Conservation (phyloP, 2,888 invertebrate genomes). For the Drosophila paramelanica region DNA sequence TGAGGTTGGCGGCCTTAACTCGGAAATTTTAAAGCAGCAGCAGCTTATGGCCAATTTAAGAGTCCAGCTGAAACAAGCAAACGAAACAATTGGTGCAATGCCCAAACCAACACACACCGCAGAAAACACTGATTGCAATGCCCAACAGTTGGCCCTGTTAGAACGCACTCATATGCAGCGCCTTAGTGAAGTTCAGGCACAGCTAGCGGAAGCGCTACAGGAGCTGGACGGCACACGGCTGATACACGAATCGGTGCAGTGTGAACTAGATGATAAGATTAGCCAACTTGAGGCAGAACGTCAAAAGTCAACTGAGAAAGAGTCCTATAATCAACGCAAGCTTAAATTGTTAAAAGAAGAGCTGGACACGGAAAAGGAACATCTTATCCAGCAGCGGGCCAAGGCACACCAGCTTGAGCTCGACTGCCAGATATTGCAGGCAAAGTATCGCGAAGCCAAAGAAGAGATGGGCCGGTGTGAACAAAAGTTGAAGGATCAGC, state of each 20-base stretch:
- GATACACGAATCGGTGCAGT: slow-evolving; percentile 7
- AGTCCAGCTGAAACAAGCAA: slow-evolving; percentile 11
- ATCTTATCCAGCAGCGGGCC: slow-evolving; percentile 1
- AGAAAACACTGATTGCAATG: not conserved
- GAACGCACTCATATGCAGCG: slow-evolving; percentile 34
- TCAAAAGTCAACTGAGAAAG: slow-evolving; percentile 26
- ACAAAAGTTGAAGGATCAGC: slow-evolving; percentile 83
- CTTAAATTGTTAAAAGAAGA: slow-evolving; percentile 47
- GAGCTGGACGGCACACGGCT: slow-evolving; percentile 27
- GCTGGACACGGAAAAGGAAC: slow-evolving; percentile 29
- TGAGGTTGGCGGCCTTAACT: slow-evolving; percentile 77
- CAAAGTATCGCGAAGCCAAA: slow-evolving; percentile 82
- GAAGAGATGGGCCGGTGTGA: slow-evolving; percentile 69
- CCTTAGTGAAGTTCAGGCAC: slow-evolving; percentile 2
- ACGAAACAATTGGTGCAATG: slow-evolving; percentile 5
- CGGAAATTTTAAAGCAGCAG: slow-evolving; percentile 42
- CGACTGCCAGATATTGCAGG: slow-evolving; percentile 82
- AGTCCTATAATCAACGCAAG: slow-evolving; percentile 51
- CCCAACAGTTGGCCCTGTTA: slow-evolving; percentile 21
- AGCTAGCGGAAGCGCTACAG: slow-evolving; percentile 1
- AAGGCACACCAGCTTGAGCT: slow-evolving; percentile 32
- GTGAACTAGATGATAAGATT: slow-evolving; percentile 28
- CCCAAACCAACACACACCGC: slow-evolving; percentile 8
- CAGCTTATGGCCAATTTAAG: slow-evolving; percentile 1
- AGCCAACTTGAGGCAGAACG: slow-evolving; percentile 13